phyloP scores from a whole-genome alignment of 2,888 invertebrate species.

The Apeira syringaria region DNA sequence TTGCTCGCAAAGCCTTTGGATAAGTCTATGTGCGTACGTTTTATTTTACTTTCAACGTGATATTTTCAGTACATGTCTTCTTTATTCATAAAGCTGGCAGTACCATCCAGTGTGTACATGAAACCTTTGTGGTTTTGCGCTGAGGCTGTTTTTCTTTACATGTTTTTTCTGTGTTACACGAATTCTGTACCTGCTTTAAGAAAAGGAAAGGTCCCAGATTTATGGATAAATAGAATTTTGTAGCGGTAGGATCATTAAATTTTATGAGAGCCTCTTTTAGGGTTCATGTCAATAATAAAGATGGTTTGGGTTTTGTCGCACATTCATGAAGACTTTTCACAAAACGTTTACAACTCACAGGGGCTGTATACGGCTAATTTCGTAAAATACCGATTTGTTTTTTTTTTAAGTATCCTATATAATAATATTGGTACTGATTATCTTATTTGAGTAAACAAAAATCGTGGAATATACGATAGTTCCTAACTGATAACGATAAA shows the following conservation, averaged over 20 bases:
- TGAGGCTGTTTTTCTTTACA: background rate
- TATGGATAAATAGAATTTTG: constrained; percentile 13
- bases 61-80: constrained; percentile 1
- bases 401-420: background rate
- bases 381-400: background rate
- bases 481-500: too few species aligned
- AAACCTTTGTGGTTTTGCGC: constrained; percentile 7
- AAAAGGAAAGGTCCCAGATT: constrained; percentile 5
- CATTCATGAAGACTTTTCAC: constrained; percentile 1
- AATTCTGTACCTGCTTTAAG: background rate
- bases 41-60: constrained; percentile 9
- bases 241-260: constrained; percentile 12
- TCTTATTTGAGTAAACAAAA: too few species aligned
- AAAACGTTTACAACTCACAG: background rate
- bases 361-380: background rate
- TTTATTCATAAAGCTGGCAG: constrained; percentile 5
- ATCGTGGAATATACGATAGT: too few species aligned
- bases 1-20: too few species aligned
- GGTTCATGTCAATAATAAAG: constrained; percentile 5
- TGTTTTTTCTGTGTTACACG: background rate
- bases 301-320: constrained; percentile 6
- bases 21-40: constrained; percentile 3
- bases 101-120: background rate
- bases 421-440: too few species aligned
- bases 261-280: constrained; percentile 10